Percentiles rank a stretch among this genome's conserved stretches.
Evolutionary conservation across 2,888 invertebrate genomes (phyloP).

Genomic region (Aphodius sticticus): DNA sequence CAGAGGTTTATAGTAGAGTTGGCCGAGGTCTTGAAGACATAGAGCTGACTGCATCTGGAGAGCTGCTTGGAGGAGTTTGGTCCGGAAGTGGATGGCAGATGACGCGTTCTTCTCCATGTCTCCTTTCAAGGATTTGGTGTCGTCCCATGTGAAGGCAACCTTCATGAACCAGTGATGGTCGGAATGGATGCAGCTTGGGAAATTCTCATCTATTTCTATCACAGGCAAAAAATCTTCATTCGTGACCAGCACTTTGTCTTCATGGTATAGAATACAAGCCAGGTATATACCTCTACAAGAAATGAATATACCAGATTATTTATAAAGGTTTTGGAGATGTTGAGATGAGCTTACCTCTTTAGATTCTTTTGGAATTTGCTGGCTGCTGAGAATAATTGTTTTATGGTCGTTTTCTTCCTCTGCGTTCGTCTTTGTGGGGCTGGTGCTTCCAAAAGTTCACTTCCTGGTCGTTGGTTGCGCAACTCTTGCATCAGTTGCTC

Average conservation of each 20-base stretch:
- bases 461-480: constrained; percentile 65
- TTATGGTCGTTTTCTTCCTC: constrained; percentile 88
- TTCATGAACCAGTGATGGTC: constrained; percentile 99
- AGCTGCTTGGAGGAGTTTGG: constrained; percentile 91
- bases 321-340: constrained; percentile 22
- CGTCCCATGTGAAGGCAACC: constrained; percentile 96
- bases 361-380: constrained; percentile 97
- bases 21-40: constrained; percentile 93
- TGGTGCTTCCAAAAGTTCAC: constrained; percentile 73
- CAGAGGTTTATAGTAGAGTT: constrained; percentile 91
- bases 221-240: constrained; percentile 97
- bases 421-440: constrained; percentile 74
- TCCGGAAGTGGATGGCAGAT: constrained; percentile 89
- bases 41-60: constrained; percentile 91
- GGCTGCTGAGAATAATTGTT: constrained; percentile 93
- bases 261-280: constrained; percentile 92
- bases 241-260: constrained; percentile 94
- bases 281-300: constrained; percentile 86
- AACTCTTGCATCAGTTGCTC: constrained; percentile 79
- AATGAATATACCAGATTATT: constrained; percentile 46
- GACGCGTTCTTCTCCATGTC: constrained; percentile 95
- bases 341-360: constrained; percentile 67
- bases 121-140: constrained; percentile 87
- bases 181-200: constrained; percentile 87
- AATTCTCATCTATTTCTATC: constrained; percentile 96